These are phyloP conservation scores for Microctonus aethiopoides DNA, from an alignment of 2,888 invertebrate genomes.

Conservation along the genomic window DNA sequence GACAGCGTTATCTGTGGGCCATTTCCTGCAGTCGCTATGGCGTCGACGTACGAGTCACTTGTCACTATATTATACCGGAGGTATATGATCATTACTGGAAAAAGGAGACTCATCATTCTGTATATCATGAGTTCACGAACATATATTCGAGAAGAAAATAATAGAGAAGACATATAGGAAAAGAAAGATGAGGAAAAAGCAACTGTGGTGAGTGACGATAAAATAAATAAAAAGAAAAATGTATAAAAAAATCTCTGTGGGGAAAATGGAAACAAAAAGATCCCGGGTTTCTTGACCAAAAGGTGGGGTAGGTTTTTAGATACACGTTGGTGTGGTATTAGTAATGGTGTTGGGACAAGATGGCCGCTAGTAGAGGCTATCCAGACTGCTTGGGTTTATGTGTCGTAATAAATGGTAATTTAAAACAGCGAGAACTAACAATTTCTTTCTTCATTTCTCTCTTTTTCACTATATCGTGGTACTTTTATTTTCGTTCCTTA, in stretches of 20 bases:
- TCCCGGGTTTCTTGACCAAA: not conserved
- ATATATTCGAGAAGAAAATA: slow-evolving; percentile 26
- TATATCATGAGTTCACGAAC: slow-evolving; percentile 29
- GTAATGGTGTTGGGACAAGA: slow-evolving; percentile 57
- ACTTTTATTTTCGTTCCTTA: not conserved
- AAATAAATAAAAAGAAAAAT: slow-evolving; percentile 34
- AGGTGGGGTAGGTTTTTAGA: not conserved
- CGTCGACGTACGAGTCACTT: slow-evolving; percentile 54
- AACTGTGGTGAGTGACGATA: not conserved
- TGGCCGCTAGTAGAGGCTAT: slow-evolving; percentile 58
- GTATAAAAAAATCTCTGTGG: slow-evolving; percentile 29
- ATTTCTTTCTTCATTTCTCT: slow-evolving; percentile 66
- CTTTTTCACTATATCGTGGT: slow-evolving; percentile 43
- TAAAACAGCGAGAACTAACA: slow-evolving; percentile 68
- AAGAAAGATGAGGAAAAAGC: slow-evolving; percentile 31
- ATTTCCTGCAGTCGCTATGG: slow-evolving; percentile 59
- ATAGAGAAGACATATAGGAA: slow-evolving; percentile 37
- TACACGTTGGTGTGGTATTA: not conserved
- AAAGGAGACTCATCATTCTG: slow-evolving; percentile 38
- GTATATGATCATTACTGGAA: slow-evolving; percentile 64
- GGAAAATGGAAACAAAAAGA: slow-evolving; percentile 18
- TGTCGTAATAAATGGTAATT: slow-evolving; percentile 68
- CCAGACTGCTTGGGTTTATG: slow-evolving; percentile 61
- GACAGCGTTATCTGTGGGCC: slow-evolving; percentile 65
- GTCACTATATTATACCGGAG: slow-evolving; percentile 62